Evolutionary conservation across 2,797 vertebrate species (phyloP).

Genomic region (Tokudaia tokunoshimensis): DNA sequence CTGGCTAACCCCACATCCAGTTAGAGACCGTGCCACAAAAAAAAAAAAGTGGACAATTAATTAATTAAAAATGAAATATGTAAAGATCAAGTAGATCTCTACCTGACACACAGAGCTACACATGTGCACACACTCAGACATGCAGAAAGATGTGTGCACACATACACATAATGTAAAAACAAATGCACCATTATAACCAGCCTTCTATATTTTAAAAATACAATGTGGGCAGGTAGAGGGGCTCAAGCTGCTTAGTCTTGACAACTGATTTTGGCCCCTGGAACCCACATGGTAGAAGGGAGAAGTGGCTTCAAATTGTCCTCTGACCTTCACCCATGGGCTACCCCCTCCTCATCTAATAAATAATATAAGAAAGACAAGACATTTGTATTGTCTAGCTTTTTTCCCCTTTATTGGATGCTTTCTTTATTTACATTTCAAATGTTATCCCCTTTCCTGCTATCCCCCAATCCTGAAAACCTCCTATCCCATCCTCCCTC

Average conservation of each 20-base stretch:
- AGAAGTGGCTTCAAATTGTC: neutral
- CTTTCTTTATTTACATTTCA: too few relatives aligned
- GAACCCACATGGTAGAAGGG: neutral
- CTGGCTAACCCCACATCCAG: neutral
- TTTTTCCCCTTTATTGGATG: too few relatives aligned
- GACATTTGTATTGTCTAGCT: neutral
- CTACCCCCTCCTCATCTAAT: neutral
- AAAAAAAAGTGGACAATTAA: neutral
- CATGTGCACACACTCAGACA: neutral
- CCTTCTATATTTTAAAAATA: neutral
- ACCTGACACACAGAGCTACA: neutral
- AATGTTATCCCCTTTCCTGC: too few relatives aligned
- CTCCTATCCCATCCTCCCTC: too few relatives aligned
- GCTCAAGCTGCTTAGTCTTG: neutral
- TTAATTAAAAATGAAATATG: too few relatives aligned
- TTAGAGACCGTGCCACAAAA: neutral
- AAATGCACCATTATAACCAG: neutral
- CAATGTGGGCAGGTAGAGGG: neutral
- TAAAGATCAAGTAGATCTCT: neutral
- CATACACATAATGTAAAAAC: neutral
- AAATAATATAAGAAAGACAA: neutral
- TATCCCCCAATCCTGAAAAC: too few relatives aligned
- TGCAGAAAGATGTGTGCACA: neutral
- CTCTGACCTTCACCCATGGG: neutral
- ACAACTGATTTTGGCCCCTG: too few relatives aligned